Evolutionary conservation across 2,113 vertebrate species (phyloP).

Genomic region (Blennius ocellaris): DNA sequence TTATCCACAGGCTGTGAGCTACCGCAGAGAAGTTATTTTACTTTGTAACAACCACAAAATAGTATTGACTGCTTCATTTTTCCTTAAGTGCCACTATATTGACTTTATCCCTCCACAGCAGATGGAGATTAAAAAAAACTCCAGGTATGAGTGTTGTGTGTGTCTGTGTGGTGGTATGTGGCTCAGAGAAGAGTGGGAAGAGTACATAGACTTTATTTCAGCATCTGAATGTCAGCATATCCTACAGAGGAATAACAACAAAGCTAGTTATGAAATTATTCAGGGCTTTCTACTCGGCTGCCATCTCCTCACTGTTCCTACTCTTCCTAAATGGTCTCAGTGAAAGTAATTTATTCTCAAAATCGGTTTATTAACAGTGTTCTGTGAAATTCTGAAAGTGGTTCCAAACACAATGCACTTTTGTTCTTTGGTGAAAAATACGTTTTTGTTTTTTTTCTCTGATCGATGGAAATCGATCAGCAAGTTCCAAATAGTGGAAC

Average conservation of each 20-base stretch:
- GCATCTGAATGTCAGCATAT: not conserved
- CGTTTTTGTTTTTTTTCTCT: not conserved
- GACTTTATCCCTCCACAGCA: slow-evolving; percentile 43
- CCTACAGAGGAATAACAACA: not conserved
- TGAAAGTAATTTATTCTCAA: not conserved
- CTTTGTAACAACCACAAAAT: slow-evolving; percentile 35
- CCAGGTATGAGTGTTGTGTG: slow-evolving; percentile 10
- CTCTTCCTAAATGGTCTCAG: not conserved
- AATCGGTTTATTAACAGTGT: not conserved
- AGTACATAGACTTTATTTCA: not conserved
- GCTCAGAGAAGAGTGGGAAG: not conserved
- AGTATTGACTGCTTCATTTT: slow-evolving; percentile 48
- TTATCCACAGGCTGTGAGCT: slow-evolving; percentile 17
- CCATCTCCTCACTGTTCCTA: not conserved
- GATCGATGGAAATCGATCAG: slow-evolving; percentile 7
- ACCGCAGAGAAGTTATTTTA: slow-evolving; percentile 25
- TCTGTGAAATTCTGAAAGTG: slow-evolving; percentile 8
- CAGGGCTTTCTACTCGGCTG: not conserved
- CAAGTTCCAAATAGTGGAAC: not conserved
- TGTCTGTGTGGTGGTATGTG: not conserved
- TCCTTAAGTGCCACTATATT: slow-evolving; percentile 25
- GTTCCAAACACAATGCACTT: slow-evolving; percentile 15
- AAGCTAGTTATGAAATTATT: not conserved
- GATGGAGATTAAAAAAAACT: slow-evolving; percentile 19
- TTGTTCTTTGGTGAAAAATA: not conserved